Evolutionary conservation across 2,888 invertebrate species (phyloP).

Genomic region (Sericinus montela): DNA sequence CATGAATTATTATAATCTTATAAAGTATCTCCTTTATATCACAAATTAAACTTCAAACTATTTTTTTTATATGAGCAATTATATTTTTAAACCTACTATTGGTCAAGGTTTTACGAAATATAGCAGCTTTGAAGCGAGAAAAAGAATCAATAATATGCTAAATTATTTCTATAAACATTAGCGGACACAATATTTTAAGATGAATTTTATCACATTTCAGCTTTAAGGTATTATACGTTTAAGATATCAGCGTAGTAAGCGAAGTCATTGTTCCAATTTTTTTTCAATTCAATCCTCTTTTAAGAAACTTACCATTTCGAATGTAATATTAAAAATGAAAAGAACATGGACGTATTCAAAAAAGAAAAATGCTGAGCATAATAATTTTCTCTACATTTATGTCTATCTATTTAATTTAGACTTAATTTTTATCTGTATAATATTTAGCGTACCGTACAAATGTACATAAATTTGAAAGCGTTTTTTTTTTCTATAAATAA

Average conservation of each 20-base stretch:
- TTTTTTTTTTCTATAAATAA: constrained; percentile 53
- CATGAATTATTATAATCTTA: constrained; percentile 41
- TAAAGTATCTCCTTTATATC: constrained; percentile 49
- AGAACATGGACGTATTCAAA: constrained; percentile 30
- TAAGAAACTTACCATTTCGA: constrained; percentile 6
- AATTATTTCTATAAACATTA: background rate
- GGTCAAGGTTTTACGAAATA: constrained; percentile 51
- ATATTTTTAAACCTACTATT: constrained; percentile 65
- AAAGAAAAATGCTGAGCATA: constrained; percentile 55
- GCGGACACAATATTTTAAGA: constrained; percentile 2
- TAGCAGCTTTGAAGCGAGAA: constrained; percentile 24
- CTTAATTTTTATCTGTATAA: constrained; percentile 45
- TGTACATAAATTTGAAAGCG: constrained; percentile 43
- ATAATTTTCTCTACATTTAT: constrained; percentile 55
- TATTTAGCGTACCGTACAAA: constrained; percentile 57
- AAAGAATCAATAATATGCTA: constrained; percentile 12
- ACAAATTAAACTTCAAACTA: constrained; percentile 71
- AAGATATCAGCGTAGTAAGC: constrained; percentile 17
- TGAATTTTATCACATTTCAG: constrained; percentile 13
- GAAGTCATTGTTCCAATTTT: background rate
- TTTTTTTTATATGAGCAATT: constrained; percentile 63
- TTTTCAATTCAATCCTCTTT: background rate
- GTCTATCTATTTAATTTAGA: constrained; percentile 63
- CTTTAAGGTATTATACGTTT: constrained; percentile 6
- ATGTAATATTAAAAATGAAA: constrained; percentile 19